These are phyloP conservation scores for Silurus aristotelis DNA, from an alignment of 2,797 vertebrate genomes.

Conservation along the genomic window DNA sequence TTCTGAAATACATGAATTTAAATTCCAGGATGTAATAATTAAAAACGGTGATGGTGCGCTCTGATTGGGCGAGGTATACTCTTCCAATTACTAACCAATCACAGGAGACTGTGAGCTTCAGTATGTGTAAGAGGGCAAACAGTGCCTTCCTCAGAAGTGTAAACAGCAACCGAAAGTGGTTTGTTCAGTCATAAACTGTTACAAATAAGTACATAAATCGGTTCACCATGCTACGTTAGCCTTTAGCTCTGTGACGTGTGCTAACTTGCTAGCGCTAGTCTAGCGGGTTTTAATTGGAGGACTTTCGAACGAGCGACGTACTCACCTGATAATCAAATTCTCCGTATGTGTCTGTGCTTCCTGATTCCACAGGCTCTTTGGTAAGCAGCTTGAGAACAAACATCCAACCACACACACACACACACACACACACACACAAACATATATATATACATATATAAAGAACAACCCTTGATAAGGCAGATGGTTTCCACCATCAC, in stretches of 20 bases:
- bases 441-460: too few species aligned
- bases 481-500: conserved; percentile 1
- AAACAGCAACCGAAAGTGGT: background rate
- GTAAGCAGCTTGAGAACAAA: conserved; percentile 75
- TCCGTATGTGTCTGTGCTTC: conserved; percentile 79
- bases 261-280: background rate
- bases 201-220: background rate
- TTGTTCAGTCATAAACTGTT: background rate
- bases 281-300: too few species aligned
- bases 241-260: background rate
- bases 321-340: conserved; percentile 89
- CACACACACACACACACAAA: background rate
- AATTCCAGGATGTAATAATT: too few species aligned
- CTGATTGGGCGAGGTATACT: background rate
- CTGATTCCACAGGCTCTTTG: conserved; percentile 78
- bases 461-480: too few species aligned
- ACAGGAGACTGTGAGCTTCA: background rate
- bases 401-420: conserved; percentile 14
- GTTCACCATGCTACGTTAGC: background rate
- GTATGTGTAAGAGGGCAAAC: background rate
- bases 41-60: too few species aligned
- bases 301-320: too few species aligned
- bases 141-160: background rate
- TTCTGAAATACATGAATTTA: too few species aligned
- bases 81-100: background rate